Conservation (phyloP, 2,888 invertebrate genomes). For the Biston betularia region DNA sequence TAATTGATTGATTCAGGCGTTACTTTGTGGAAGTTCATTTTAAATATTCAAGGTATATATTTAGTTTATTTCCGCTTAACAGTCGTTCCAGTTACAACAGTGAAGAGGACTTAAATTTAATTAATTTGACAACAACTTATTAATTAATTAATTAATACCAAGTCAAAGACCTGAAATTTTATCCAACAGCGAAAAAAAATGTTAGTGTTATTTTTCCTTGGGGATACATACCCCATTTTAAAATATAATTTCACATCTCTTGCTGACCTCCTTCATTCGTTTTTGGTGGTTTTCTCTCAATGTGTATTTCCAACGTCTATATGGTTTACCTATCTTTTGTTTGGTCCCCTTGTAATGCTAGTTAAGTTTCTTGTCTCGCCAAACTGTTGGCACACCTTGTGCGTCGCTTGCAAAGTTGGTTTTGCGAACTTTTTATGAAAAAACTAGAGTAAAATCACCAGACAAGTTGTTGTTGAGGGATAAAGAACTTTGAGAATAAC, state of each 20-base stretch:
- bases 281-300: neutral
- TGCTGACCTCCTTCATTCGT: neutral
- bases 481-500: constrained; percentile 32
- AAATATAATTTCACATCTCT: neutral
- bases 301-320: neutral
- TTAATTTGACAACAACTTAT: no score
- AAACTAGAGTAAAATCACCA: constrained; percentile 46
- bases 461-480: constrained; percentile 29
- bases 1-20: no score
- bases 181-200: no score
- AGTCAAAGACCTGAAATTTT: no score
- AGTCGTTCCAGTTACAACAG: no score
- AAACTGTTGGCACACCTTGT: constrained; percentile 42
- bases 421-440: constrained; percentile 48
- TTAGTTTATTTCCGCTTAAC: no score
- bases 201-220: no score
- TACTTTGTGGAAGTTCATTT: no score
- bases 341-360: constrained; percentile 27
- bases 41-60: no score
- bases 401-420: constrained; percentile 35
- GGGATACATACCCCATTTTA: no score
- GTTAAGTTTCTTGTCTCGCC: constrained; percentile 44
- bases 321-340: neutral
- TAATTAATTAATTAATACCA: no score
- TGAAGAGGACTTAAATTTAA: no score